Conservation (phyloP, 2,113 vertebrate species). For the Pycnonotus jocosus region DNA sequence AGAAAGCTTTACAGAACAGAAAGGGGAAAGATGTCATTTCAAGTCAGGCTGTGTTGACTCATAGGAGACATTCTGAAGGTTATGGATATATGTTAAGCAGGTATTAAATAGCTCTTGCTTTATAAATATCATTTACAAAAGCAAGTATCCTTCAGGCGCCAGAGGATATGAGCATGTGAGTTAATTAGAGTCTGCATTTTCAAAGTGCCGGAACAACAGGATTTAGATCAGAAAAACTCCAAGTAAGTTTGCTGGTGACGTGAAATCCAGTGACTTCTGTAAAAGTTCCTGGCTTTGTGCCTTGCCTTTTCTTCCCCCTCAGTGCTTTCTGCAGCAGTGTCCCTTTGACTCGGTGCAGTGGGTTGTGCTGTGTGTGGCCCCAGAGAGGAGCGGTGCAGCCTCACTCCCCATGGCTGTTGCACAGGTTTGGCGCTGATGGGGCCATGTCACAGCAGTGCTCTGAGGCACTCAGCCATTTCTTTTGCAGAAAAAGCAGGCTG, state of each 20-base stretch:
- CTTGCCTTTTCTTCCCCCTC: not conserved
- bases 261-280: not conserved
- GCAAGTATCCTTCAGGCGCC: not conserved
- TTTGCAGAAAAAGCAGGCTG: not conserved
- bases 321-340: not conserved
- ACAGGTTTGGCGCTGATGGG: fast-evolving
- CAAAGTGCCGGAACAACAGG: not conserved
- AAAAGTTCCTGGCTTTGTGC: not conserved
- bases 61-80: not conserved
- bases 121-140: conserved; percentile 4
- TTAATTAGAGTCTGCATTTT: conserved; percentile 22
- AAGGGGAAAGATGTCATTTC: not conserved
- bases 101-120: conserved; percentile 24
- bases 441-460: fast-evolving
- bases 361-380: not conserved
- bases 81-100: not conserved
- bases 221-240: not conserved
- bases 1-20: not conserved
- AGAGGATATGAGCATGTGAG: not conserved
- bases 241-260: not conserved
- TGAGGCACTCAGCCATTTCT: not conserved
- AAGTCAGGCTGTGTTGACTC: not conserved
- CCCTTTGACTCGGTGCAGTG: fast-evolving
- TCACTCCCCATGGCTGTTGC: fast-evolving
- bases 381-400: not conserved